phyloP scores from a whole-genome alignment of 30 jellyfish, hydroid and myxozoan genomes.

The Turritopsis rubra region DNA sequence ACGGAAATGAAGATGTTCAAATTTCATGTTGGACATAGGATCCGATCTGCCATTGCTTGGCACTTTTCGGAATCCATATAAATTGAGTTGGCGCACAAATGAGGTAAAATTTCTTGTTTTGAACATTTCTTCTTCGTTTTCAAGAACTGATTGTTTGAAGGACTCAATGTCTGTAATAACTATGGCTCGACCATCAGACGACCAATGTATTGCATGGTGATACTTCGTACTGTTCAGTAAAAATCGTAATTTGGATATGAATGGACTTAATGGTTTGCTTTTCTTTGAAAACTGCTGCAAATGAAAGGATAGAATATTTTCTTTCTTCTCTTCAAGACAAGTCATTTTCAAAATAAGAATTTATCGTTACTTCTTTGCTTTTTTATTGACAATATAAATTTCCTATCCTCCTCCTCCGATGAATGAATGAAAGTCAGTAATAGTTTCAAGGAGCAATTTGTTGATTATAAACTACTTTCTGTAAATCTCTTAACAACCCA shows the following conservation, averaged over 20 bases:
- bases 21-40: constrained; percentile 90
- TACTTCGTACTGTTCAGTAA: constrained; percentile 68
- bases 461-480: not conserved
- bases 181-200: constrained; percentile 83
- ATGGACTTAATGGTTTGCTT: constrained; percentile 93
- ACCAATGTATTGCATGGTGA: constrained; percentile 92
- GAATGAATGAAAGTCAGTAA: no score
- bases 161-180: constrained; percentile 76
- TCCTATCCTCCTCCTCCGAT: no score
- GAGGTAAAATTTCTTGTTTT: constrained; percentile 94
- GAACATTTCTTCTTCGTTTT: constrained; percentile 97
- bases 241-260: constrained; percentile 88
- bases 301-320: constrained; percentile 35
- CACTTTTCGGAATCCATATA: constrained; percentile 88
- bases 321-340: constrained; percentile 21
- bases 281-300: constrained; percentile 58
- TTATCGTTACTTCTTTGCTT: not conserved
- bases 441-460: no score
- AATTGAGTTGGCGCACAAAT: constrained; percentile 88
- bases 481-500: not conserved
- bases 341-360: not conserved
- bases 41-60: constrained; percentile 70
- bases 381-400: not conserved
- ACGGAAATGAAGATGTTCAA: constrained; percentile 92
- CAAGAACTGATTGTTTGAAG: constrained; percentile 75